phyloP scores from a whole-genome alignment of 2,113 vertebrate genomes.

The Aleadryas rufinucha region DNA sequence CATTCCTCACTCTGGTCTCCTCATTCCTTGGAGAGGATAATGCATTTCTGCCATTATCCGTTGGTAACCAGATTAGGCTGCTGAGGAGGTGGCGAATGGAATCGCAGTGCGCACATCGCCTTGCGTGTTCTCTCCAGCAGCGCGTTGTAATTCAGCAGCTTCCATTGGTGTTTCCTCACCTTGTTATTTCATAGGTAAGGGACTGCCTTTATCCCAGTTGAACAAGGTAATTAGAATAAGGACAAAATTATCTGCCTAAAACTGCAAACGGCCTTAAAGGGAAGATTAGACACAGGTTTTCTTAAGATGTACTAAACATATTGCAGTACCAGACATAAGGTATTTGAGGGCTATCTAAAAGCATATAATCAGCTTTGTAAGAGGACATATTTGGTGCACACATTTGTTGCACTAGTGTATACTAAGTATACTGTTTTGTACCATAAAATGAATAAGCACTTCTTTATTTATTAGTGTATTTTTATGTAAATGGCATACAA shows the following conservation, averaged over 20 bases:
- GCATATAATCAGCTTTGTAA: slow-evolving; percentile 40
- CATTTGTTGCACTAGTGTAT: not conserved
- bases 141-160: not conserved
- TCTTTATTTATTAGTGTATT: not conserved
- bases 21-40: not conserved
- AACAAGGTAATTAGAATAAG: not conserved
- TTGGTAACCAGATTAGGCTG: slow-evolving; percentile 33
- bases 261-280: not conserved
- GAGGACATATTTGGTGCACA: not conserved
- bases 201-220: not conserved
- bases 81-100: not conserved
- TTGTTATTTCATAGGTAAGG: not conserved
- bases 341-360: slow-evolving; percentile 28
- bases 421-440: not conserved
- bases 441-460: not conserved
- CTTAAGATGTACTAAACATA: not conserved
- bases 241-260: not conserved
- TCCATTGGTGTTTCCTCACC: not conserved
- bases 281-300: not conserved
- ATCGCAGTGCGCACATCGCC: fast-evolving
- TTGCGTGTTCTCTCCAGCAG: fast-evolving
- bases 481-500: not conserved
- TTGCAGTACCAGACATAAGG: not conserved
- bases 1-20: fast-evolving
- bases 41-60: not conserved